Conservation (phyloP, 23 tunicate genomes). For the Halocynthia roretzi region DNA sequence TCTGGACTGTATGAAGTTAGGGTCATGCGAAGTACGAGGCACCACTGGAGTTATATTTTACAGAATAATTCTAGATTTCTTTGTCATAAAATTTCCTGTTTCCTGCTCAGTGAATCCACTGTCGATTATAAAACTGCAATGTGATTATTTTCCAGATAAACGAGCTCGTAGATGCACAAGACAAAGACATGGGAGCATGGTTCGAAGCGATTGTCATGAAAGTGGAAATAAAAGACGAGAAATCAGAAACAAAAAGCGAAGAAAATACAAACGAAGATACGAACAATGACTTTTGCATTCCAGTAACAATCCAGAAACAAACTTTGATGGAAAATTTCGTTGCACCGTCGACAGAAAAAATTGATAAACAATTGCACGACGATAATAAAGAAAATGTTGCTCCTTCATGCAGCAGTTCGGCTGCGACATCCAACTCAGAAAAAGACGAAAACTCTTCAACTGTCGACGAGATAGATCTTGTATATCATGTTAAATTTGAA, state of each 20-base stretch:
- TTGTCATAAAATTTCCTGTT: no score
- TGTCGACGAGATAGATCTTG: slow-evolving; percentile 3
- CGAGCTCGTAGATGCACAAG: slow-evolving; percentile 77
- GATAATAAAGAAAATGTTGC: slow-evolving; percentile 29
- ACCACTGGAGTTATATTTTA: no score
- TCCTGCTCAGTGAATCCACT: no score
- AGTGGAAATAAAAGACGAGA: slow-evolving; percentile 2
- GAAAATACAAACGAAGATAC: background rate
- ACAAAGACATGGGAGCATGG: slow-evolving; percentile 77
- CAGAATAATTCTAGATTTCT: no score
- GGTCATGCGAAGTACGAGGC: no score
- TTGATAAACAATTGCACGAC: background rate
- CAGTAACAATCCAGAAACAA: slow-evolving; percentile 16
- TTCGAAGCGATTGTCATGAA: slow-evolving; percentile 56
- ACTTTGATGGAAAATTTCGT: slow-evolving; percentile 12
- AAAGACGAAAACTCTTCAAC: background rate
- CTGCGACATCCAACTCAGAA: background rate
- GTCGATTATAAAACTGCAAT: no score
- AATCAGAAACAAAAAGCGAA: background rate
- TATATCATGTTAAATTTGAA: slow-evolving; percentile 58
- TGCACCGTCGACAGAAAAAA: no score
- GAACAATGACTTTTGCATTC: slow-evolving; percentile 15
- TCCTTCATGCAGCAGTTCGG: background rate
- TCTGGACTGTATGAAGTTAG: no score
- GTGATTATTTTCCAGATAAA: no score